phyloP scores from a whole-genome alignment of 2,113 vertebrate genomes.

The Hippocampus zosterae region DNA sequence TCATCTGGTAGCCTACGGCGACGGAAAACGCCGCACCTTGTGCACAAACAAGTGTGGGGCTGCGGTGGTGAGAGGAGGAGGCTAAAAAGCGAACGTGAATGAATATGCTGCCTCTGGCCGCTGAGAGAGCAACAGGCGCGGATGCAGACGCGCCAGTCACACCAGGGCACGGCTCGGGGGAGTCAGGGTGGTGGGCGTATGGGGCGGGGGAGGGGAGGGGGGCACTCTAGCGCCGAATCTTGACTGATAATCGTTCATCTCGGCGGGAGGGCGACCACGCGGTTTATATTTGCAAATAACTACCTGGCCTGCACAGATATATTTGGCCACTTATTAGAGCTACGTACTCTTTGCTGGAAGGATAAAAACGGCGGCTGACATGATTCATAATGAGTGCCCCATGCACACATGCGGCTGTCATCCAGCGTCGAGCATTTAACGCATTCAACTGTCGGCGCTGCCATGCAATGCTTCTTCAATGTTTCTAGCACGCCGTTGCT shows the following conservation, averaged over 20 bases:
- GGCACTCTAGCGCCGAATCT: conserved; percentile 20
- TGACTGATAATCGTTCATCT: conserved; percentile 9
- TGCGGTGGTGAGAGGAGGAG: conserved; percentile 47
- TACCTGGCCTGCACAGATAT: conserved; percentile 6
- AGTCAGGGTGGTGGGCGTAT: background rate
- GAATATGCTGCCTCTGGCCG: background rate
- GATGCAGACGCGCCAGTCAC: conserved; percentile 54
- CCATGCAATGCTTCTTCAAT: conserved; percentile 56
- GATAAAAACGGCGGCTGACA: conserved; percentile 38
- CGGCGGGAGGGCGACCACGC: conserved; percentile 1
- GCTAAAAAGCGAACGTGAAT: background rate
- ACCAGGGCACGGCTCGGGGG: conserved; percentile 39
- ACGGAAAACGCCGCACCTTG: conserved; percentile 38
- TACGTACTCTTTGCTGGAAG: conserved; percentile 7
- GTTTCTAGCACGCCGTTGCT: conserved; percentile 62
- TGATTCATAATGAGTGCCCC: background rate
- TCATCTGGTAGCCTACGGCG: background rate
- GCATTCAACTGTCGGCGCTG: conserved; percentile 45
- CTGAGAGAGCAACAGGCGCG: conserved; percentile 62
- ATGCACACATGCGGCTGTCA: conserved; percentile 53
- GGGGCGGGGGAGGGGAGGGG: too few species aligned
- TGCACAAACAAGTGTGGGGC: conserved; percentile 47
- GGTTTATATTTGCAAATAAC: conserved; percentile 18
- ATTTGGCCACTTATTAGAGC: conserved; percentile 32
- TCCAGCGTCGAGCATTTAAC: conserved; percentile 41